phyloP scores from a whole-genome alignment of 2,797 vertebrate genomes.

The Anniella stebbinsi region DNA sequence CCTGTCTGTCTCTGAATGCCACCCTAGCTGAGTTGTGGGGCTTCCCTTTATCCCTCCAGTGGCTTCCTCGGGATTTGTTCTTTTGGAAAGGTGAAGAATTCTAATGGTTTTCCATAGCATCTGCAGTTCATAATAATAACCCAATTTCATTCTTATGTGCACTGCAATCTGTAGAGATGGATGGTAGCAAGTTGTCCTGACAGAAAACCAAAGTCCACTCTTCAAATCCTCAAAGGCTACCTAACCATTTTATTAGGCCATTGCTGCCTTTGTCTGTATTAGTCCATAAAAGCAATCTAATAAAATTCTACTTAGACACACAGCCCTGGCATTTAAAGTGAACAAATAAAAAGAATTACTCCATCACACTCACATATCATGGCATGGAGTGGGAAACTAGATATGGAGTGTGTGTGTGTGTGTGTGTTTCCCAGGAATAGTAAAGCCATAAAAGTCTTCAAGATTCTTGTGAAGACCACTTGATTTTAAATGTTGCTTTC shows the following conservation, averaged over 20 bases:
- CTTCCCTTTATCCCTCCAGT: background rate
- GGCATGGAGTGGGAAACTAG: background rate
- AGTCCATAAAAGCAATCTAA: conserved; percentile 43
- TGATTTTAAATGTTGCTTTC: background rate
- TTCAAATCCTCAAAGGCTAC: conserved; percentile 23
- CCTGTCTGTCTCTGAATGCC: background rate
- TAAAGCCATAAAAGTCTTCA: background rate
- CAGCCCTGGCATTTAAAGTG: conserved; percentile 1
- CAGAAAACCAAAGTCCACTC: background rate
- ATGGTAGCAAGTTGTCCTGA: background rate
- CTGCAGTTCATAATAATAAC: conserved; percentile 5
- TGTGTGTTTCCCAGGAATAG: background rate
- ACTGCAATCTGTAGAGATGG: conserved; percentile 20
- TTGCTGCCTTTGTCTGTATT: conserved; percentile 11
- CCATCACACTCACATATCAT: conserved; percentile 6
- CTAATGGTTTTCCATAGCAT: background rate
- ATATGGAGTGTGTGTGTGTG: background rate
- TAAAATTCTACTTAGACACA: conserved; percentile 28
- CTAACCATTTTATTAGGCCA: conserved; percentile 17
- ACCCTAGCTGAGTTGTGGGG: background rate
- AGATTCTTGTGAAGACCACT: background rate
- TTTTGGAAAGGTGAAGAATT: background rate
- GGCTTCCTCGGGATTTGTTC: background rate
- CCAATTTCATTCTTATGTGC: background rate
- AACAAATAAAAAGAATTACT: conserved; percentile 16